A percentile compares a stretch with the other conserved stretches of the same genome.
Evolutionary conservation across 2,113 vertebrate species (phyloP).

Genomic region (Aptenodytes patagonicus): DNA sequence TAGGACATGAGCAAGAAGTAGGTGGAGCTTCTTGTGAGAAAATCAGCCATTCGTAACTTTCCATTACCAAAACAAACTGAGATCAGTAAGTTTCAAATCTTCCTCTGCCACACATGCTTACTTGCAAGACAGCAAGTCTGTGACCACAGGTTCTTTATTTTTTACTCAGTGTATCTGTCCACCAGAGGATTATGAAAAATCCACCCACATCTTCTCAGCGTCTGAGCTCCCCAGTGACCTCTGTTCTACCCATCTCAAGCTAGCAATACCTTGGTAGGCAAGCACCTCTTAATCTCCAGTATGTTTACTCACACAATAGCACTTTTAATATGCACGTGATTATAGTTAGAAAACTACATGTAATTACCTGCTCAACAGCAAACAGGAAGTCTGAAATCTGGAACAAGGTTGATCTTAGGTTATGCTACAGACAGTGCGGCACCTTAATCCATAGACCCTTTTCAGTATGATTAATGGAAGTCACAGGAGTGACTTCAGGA

Average conservation of each 20-base stretch:
- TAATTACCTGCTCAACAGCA: background rate
- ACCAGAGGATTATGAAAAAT: conserved; percentile 1
- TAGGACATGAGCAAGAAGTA: background rate
- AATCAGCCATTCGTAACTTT: conserved; percentile 30
- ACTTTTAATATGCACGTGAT: background rate
- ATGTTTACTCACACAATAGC: background rate
- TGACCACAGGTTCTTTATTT: conserved; percentile 15
- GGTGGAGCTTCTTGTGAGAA: conserved; percentile 16
- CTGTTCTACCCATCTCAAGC: background rate
- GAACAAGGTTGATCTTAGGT: background rate
- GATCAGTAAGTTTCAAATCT: conserved; percentile 36
- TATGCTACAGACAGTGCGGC: background rate
- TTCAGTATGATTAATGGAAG: background rate
- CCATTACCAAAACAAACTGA: conserved; percentile 27
- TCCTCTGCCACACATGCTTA: background rate
- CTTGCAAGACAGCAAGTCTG: conserved; percentile 16
- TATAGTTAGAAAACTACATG: background rate
- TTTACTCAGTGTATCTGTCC: conserved; percentile 14
- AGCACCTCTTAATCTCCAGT: background rate
- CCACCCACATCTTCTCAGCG: background rate
- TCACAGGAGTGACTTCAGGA: background rate
- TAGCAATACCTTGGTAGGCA: background rate
- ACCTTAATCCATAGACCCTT: background rate
- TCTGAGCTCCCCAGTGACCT: background rate
- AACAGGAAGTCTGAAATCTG: background rate